These are phyloP conservation scores for Chunga burmeisteri DNA, from an alignment of 2,113 vertebrate genomes.

Conservation along the genomic window DNA sequence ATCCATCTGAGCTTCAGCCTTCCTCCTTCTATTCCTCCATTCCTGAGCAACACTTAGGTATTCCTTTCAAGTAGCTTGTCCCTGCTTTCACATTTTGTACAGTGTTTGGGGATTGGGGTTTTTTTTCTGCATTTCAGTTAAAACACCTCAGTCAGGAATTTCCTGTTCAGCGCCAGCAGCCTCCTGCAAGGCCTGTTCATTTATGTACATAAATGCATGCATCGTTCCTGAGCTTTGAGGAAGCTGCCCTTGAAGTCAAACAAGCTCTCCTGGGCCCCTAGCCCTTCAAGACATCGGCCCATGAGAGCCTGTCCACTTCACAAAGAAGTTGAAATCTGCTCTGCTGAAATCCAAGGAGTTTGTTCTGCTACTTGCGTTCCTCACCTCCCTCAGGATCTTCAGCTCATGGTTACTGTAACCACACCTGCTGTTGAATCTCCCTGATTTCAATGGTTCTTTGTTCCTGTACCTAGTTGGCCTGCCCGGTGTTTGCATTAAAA, in stretches of 20 bases:
- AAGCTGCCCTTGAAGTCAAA: not conserved
- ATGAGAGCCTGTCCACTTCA: not conserved
- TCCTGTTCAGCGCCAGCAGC: not conserved
- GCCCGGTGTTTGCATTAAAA: not conserved
- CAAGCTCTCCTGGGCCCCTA: not conserved
- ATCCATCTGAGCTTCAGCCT: not conserved
- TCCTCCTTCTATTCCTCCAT: not conserved
- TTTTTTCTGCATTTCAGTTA: not conserved
- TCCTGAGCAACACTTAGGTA: not conserved
- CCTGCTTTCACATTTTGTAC: not conserved
- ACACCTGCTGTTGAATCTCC: not conserved
- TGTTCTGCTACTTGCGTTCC: not conserved
- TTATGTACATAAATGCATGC: not conserved
- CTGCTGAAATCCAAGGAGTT: not conserved
- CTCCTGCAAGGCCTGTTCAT: not conserved
- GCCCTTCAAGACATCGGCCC: not conserved
- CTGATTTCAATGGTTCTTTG: not conserved
- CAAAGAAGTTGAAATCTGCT: not conserved
- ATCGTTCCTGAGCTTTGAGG: not conserved
- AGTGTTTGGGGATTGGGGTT: too few relatives aligned
- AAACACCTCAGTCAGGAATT: not conserved
- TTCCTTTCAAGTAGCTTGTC: not conserved
- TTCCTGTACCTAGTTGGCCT: not conserved
- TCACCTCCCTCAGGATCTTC: not conserved
- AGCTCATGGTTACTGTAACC: not conserved